phyloP scores from a whole-genome alignment of 2,797 vertebrate species.

The Synanceia verrucosa region DNA sequence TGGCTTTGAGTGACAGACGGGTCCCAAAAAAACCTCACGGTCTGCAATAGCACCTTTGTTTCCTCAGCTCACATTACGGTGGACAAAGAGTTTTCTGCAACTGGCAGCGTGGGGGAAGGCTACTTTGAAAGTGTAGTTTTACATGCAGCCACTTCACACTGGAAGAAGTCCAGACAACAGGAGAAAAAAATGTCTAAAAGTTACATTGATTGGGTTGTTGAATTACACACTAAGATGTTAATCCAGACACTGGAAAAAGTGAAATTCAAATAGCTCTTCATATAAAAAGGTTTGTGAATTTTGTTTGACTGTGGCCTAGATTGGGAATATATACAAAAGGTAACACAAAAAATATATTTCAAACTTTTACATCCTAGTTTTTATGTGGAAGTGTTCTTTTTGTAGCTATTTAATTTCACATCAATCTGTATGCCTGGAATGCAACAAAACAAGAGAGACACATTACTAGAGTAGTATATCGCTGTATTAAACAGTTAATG shows the following conservation, averaged over 20 bases:
- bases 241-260: background rate
- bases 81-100: constrained; percentile 70
- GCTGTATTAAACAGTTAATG: too few species aligned
- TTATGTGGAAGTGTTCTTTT: background rate
- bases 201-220: constrained; percentile 13
- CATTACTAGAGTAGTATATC: too few species aligned
- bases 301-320: background rate
- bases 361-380: background rate
- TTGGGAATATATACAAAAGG: background rate
- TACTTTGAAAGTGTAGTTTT: constrained; percentile 60
- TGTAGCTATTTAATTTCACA: background rate
- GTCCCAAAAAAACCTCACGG: constrained; percentile 71
- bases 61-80: constrained; percentile 64
- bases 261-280: background rate
- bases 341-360: background rate
- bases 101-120: constrained; percentile 56
- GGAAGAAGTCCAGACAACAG: constrained; percentile 22
- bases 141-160: constrained; percentile 52
- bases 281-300: background rate
- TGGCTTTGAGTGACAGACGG: constrained; percentile 79
- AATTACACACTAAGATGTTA: background rate
- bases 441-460: too few species aligned
- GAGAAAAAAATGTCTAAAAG: background rate
- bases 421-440: too few species aligned
- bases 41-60: constrained; percentile 76